A percentile compares a stretch with the other conserved stretches of the same genome.
phyloP scores from a whole-genome alignment of 2,797 vertebrate species.

The Mionectes olivaceus region DNA sequence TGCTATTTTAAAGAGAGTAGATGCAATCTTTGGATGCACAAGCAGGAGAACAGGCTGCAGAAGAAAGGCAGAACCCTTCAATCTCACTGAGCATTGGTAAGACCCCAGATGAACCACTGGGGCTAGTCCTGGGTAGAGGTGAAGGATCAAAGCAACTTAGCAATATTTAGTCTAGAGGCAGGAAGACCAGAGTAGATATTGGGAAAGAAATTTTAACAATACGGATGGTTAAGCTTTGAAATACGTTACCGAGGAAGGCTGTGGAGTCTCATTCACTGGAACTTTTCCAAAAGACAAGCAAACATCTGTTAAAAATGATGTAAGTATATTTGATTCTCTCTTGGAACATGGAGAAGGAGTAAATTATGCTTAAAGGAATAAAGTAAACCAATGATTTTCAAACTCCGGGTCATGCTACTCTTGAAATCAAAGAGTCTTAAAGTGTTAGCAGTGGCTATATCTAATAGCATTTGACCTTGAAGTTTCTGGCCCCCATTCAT shows the following conservation, averaged over 20 bases:
- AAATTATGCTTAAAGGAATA: conserved; percentile 27
- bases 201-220: conserved; percentile 9
- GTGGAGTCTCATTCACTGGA: conserved; percentile 10
- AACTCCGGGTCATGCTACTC: background rate
- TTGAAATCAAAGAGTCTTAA: conserved; percentile 23
- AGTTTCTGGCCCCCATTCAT: background rate
- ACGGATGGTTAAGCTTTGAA: conserved; percentile 4
- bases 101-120: background rate
- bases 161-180: conserved; percentile 17
- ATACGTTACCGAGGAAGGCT: conserved; percentile 49
- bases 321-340: conserved; percentile 22
- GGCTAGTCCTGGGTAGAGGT: background rate
- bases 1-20: background rate
- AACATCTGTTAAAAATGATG: conserved; percentile 57
- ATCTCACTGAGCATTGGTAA: background rate
- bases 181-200: conserved; percentile 13
- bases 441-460: conserved; percentile 23
- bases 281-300: conserved; percentile 31
- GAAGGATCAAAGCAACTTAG: background rate
- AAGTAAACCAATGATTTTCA: conserved; percentile 33
- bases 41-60: background rate
- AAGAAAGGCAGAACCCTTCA: background rate
- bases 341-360: conserved; percentile 3
- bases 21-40: background rate
- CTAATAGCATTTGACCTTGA: conserved; percentile 13